Conservation (phyloP, 2,888 invertebrate species). For the Argynnis bischoffii region DNA sequence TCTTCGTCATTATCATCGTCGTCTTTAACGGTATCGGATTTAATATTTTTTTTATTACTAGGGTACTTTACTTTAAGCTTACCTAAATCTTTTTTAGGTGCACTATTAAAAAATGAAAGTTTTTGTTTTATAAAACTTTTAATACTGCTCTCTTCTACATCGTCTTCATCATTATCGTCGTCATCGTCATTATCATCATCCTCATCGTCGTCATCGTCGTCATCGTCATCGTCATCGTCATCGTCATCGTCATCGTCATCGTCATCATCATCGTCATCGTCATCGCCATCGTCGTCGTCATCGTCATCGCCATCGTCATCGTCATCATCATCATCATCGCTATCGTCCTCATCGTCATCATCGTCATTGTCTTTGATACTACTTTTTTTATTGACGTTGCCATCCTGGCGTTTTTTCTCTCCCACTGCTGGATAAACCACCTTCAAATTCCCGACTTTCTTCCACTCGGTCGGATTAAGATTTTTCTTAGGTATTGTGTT, state of each 20-base stretch:
- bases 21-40: slow-evolving; percentile 52
- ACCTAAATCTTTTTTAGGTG: slow-evolving; percentile 58
- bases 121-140: slow-evolving; percentile 30
- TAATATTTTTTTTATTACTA: slow-evolving; percentile 47
- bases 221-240: slow-evolving; percentile 63
- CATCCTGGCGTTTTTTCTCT: slow-evolving; percentile 42
- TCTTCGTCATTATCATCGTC: slow-evolving; percentile 70
- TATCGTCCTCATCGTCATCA: slow-evolving; percentile 69
- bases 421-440: slow-evolving; percentile 49
- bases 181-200: slow-evolving; percentile 73
- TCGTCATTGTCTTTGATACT: slow-evolving; percentile 71
- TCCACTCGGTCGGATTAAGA: slow-evolving; percentile 52
- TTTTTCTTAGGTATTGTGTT: slow-evolving; percentile 45
- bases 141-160: slow-evolving; percentile 65
- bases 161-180: slow-evolving; percentile 65
- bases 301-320: slow-evolving; percentile 72
- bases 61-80: slow-evolving; percentile 27
- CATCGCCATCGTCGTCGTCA: slow-evolving; percentile 69
- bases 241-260: slow-evolving; percentile 61
- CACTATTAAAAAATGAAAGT: slow-evolving; percentile 45
- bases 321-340: slow-evolving; percentile 71
- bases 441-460: slow-evolving; percentile 62
- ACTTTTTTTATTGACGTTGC: slow-evolving; percentile 49
- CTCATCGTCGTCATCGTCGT: slow-evolving; percentile 70
- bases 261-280: slow-evolving; percentile 69